A percentile compares a stretch with the other conserved stretches of the same genome.
These are phyloP conservation scores for Cotesia glomerata DNA, from an alignment of 1,140 invertebrate species.

Conservation along the genomic window DNA sequence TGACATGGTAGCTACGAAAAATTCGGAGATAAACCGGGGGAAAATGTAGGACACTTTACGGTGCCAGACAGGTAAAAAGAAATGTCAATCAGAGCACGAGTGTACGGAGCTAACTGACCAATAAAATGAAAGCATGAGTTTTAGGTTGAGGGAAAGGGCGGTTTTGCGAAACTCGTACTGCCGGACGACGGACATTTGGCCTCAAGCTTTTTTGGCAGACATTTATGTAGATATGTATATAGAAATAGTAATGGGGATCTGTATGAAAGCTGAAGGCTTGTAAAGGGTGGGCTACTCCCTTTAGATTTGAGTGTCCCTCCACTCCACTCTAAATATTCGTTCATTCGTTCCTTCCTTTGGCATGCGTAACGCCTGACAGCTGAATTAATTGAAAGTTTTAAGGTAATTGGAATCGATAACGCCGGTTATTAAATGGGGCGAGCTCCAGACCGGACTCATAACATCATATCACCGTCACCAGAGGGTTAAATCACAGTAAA, in stretches of 20 bases:
- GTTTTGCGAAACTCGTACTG: constrained; percentile 31
- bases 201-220: constrained; percentile 8
- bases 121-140: constrained; percentile 47
- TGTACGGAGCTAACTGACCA: constrained; percentile 46
- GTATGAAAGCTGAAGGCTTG: neutral
- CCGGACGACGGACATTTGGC: constrained; percentile 35
- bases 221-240: too few relatives aligned
- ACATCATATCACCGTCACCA: neutral
- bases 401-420: constrained; percentile 54
- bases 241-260: too few relatives aligned
- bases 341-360: constrained; percentile 27
- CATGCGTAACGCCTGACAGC: constrained; percentile 45
- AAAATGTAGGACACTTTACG: constrained; percentile 16
- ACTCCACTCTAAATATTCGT: neutral
- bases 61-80: constrained; percentile 41
- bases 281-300: neutral
- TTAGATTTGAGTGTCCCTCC: neutral
- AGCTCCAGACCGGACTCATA: constrained; percentile 11
- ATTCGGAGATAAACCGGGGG: neutral
- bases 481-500: neutral
- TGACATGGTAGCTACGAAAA: too few relatives aligned
- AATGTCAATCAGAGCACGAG: constrained; percentile 51
- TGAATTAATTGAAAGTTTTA: constrained; percentile 58
- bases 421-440: constrained; percentile 33
- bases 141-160: neutral